These are phyloP conservation scores for Gymnarchus niloticus DNA, from an alignment of 2,113 vertebrate species.

Conservation along the genomic window DNA sequence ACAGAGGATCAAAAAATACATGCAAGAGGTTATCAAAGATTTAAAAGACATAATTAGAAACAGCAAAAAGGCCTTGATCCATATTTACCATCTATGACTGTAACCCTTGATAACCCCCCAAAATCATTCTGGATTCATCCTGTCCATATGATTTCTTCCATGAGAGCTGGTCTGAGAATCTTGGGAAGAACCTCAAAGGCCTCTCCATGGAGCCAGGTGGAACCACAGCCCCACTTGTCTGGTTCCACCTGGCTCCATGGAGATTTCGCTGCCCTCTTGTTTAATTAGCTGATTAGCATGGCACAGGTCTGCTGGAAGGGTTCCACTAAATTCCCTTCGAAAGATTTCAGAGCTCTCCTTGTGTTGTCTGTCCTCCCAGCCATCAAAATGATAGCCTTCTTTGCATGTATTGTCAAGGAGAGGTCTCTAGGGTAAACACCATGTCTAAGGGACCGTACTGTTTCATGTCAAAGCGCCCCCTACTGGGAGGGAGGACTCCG, in stretches of 20 bases:
- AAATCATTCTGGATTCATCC: not conserved
- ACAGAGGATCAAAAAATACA: not conserved
- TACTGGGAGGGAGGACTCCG: constrained; percentile 41
- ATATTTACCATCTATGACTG: not conserved
- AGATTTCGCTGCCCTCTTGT: too few species aligned
- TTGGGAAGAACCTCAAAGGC: not conserved
- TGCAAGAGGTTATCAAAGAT: not conserved
- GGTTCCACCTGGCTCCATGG: too few species aligned
- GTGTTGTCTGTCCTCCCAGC: too few species aligned
- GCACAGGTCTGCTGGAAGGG: too few species aligned
- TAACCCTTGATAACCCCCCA: not conserved
- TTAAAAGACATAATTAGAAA: not conserved
- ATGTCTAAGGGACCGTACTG: not conserved
- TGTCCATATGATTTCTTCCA: not conserved
- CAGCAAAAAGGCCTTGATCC: not conserved
- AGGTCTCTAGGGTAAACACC: not conserved
- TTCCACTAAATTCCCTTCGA: too few species aligned
- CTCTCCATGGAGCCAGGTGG: not conserved
- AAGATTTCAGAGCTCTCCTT: too few species aligned
- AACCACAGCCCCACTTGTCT: too few species aligned
- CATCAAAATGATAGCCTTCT: not conserved
- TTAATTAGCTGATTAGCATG: not conserved
- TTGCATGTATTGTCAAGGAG: not conserved
- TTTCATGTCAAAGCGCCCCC: constrained; percentile 40
- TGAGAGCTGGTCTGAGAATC: not conserved